Base-by-base conservation (phyloP, 2,888 invertebrate species). In the Caenorhabditis sp. region DNA sequence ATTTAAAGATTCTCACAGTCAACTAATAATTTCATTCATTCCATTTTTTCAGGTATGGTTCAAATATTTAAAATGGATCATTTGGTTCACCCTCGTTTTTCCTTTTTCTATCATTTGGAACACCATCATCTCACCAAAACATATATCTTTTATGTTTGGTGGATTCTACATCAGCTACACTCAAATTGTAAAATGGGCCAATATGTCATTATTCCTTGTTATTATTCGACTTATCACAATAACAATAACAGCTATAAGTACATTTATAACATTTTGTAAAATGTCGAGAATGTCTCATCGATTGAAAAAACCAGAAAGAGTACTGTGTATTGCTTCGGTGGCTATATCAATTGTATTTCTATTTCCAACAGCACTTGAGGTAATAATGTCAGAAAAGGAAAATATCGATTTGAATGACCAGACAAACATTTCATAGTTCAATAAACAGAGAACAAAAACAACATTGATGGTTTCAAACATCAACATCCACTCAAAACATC, bases 61-160 rank as follows among this genome's bases (percentile, higher is more conserved):
- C 2, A 56, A 27, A 26, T 25, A 26, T 17, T 8, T 26, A 1
- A 26, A 10, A 26, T 56, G 8, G 5, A 17, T 56, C 14, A 56
- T 26, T 8, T 14, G 43, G 17, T 54, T 65, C 25, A 56, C 59
- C 8, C 1, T 67, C 0, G 0, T 70, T 8, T 27, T 59, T 4
- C 70, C 70, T 1, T 67, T 70, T 25, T 14, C 50, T 1, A 21
- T 70, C 26, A 70, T 70, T n/a, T 70, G 70, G 70, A 70, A 70
- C 36, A 67, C 63, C 1, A 60, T 70, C 1, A 70, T 70, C 8
- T 70, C 70, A 23, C 4, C 26, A 8, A 70, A 70, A 54, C 17
- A 36, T 10, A 14, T 67, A 8, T 25, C 63, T 26, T 63, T 17
- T 27, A 56, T 59, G 4, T 70, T 67, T 21, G 70, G 70, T 12